phyloP scores from a whole-genome alignment of 2,113 vertebrate species.

The Oryzias melastigma region DNA sequence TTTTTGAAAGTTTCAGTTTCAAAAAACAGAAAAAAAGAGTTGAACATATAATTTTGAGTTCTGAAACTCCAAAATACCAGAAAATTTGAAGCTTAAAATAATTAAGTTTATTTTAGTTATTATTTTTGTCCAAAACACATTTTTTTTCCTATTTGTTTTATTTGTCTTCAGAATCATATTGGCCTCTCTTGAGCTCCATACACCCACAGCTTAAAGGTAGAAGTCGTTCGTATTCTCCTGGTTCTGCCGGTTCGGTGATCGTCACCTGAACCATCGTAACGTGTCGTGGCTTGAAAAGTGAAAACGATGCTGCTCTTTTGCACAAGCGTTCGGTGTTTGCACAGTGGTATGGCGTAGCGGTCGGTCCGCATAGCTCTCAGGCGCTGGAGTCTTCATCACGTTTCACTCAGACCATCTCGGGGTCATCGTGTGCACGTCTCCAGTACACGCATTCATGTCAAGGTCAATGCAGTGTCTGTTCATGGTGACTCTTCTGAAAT shows the following conservation, averaged over 20 bases:
- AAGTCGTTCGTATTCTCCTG: no score
- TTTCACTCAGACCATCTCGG: constrained; percentile 19
- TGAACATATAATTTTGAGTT: no score
- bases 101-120: no score
- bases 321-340: constrained; percentile 66
- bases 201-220: constrained; percentile 5
- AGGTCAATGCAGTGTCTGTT: constrained; percentile 55
- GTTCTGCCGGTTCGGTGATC: no score
- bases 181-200: no score
- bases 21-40: no score
- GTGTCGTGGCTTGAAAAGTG: constrained; percentile 57
- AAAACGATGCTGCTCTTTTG: constrained; percentile 71
- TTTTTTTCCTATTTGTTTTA: no score
- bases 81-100: no score
- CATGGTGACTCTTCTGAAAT: constrained; percentile 65
- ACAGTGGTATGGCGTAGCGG: constrained; percentile 50
- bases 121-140: no score
- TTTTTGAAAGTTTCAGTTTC: no score
- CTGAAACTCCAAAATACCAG: no score
- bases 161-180: no score
- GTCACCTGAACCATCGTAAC: constrained; percentile 14
- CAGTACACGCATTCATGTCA: constrained; percentile 44
- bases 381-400: constrained; percentile 39
- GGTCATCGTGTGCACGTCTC: constrained; percentile 42
- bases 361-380: constrained; percentile 27